phyloP scores from a whole-genome alignment of 2,797 vertebrate species.

The Phrynocephalus guinanensis region DNA sequence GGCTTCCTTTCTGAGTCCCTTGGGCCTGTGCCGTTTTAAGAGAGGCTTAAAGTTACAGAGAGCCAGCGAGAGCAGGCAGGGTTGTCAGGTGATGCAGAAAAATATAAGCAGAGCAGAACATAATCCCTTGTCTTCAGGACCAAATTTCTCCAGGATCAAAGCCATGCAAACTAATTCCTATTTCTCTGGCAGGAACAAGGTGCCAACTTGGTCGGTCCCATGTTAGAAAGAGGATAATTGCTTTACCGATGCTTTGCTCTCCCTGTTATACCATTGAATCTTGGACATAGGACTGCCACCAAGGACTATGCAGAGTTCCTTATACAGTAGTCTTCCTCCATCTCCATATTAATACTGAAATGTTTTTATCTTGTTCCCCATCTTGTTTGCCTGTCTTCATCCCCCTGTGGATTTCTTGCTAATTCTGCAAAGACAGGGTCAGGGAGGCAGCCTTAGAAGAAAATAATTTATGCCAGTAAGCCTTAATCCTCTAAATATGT shows the following conservation, averaged over 20 bases:
- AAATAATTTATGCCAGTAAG: conserved; percentile 57
- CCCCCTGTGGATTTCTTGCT: conserved; percentile 45
- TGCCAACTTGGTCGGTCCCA: conserved; percentile 10
- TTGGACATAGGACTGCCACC: background rate
- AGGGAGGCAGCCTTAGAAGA: conserved; percentile 58
- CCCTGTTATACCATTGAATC: background rate
- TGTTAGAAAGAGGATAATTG: background rate
- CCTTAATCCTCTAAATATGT: conserved; percentile 63
- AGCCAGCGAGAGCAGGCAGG: background rate
- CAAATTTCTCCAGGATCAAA: conserved; percentile 26
- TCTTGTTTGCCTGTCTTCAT: conserved; percentile 42
- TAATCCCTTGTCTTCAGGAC: background rate
- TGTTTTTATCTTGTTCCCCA: background rate
- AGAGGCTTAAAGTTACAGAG: conserved; percentile 12
- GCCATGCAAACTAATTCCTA: background rate
- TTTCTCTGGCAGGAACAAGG: conserved; percentile 1
- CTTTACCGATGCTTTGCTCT: conserved; percentile 14
- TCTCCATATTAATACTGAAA: background rate
- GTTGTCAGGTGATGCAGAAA: conserved; percentile 11
- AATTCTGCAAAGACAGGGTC: conserved; percentile 47
- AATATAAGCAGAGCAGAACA: conserved; percentile 14
- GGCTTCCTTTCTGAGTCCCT: background rate
- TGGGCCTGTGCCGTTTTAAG: conserved; percentile 11
- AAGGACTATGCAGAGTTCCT: conserved; percentile 1
- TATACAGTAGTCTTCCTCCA: conserved; percentile 32